Evolutionary conservation across 2,797 vertebrate genomes (phyloP).

Genomic region (Percopsis omiscomaycus): DNA sequence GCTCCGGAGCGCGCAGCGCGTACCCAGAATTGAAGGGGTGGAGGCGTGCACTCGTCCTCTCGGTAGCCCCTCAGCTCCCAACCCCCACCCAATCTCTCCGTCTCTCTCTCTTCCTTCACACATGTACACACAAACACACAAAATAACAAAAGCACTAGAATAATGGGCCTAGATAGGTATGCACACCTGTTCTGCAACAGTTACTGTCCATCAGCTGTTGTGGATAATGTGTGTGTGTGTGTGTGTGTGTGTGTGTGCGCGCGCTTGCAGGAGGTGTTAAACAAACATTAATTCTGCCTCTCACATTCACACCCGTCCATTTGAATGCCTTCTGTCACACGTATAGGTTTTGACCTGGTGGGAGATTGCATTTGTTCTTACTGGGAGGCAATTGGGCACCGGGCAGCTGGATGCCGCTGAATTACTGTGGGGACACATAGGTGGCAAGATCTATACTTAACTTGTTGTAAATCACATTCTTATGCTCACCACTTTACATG

Average conservation of each 20-base stretch:
- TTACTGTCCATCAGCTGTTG: slow-evolving; percentile 44
- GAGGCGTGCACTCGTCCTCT: slow-evolving; percentile 46
- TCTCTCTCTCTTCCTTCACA: not conserved
- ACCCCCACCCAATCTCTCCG: slow-evolving; percentile 15
- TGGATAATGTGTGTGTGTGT: slow-evolving; percentile 1
- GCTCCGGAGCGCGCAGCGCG: slow-evolving; percentile 62
- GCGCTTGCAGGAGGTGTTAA: not conserved
- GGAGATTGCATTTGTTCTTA: slow-evolving; percentile 43
- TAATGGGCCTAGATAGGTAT: slow-evolving; percentile 42
- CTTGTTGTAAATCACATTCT: slow-evolving; percentile 61
- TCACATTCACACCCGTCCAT: slow-evolving; percentile 19
- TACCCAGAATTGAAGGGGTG: slow-evolving; percentile 47
- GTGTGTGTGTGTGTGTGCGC: slow-evolving; percentile 21
- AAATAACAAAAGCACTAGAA: slow-evolving; percentile 24
- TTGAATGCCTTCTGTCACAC: slow-evolving; percentile 34
- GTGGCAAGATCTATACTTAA: slow-evolving; percentile 69
- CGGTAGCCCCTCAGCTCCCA: not conserved
- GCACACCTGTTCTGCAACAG: slow-evolving; percentile 58
- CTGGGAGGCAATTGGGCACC: slow-evolving; percentile 38
- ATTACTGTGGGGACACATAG: slow-evolving; percentile 57
- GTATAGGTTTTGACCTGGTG: slow-evolving; percentile 23
- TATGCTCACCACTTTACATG: not conserved
- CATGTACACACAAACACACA: slow-evolving; percentile 1
- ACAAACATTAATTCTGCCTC: not conserved
- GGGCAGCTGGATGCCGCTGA: slow-evolving; percentile 33